phyloP scores from a whole-genome alignment of 2,113 vertebrate genomes.

The Dicerorhinus sumatrensis region DNA sequence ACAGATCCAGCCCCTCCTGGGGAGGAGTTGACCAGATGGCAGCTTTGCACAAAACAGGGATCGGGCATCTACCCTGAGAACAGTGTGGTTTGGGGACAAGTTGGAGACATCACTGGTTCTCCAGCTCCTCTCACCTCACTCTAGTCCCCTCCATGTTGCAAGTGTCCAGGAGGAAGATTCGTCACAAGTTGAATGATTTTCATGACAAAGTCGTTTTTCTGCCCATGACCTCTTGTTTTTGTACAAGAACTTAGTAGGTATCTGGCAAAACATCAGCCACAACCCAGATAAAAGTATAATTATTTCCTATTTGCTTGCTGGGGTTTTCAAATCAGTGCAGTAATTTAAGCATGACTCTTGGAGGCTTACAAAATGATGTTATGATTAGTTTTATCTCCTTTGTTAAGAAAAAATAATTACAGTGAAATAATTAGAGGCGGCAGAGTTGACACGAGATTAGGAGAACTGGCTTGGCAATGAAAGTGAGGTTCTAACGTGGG shows the following conservation, averaged over 20 bases:
- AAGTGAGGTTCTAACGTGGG: conserved; percentile 66
- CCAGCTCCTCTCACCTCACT: not conserved
- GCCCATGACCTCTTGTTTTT: conserved; percentile 69
- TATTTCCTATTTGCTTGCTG: conserved; percentile 82
- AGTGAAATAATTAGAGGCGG: conserved; percentile 75
- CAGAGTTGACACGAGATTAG: conserved; percentile 68
- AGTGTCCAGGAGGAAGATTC: not conserved
- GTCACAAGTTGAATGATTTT: not conserved
- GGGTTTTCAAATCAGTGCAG: conserved; percentile 80
- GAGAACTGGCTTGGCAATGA: conserved; percentile 66
- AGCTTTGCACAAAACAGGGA: not conserved
- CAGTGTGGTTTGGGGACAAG: not conserved
- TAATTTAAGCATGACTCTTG: conserved; percentile 80
- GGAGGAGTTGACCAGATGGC: not conserved
- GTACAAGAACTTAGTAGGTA: conserved; percentile 64
- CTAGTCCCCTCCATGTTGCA: not conserved
- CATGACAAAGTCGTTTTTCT: conserved; percentile 48
- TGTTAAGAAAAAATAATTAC: conserved; percentile 83
- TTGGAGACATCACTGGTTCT: not conserved
- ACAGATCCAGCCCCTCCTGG: not conserved
- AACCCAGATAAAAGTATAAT: conserved; percentile 80
- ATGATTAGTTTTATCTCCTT: conserved; percentile 79
- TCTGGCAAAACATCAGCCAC: conserved; percentile 79
- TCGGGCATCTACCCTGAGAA: not conserved
- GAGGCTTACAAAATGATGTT: conserved; percentile 75